These are phyloP conservation scores for Drosophila murphyi DNA, from an alignment of 1,140 invertebrate genomes.

Conservation along the genomic window DNA sequence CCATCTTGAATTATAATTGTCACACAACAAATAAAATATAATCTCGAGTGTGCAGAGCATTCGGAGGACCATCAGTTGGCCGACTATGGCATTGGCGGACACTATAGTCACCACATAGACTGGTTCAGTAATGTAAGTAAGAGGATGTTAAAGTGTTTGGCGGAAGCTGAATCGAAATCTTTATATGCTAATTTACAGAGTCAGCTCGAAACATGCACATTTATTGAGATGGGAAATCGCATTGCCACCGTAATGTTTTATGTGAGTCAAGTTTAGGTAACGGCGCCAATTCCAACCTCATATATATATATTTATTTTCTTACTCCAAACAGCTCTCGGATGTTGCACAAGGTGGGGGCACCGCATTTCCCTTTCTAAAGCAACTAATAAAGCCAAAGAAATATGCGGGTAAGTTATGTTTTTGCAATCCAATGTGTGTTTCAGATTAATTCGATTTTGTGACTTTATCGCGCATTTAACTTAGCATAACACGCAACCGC, in stretches of 20 bases:
- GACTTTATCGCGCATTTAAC: too few relatives aligned
- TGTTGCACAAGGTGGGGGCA: constrained; percentile 96
- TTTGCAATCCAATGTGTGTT: too few relatives aligned
- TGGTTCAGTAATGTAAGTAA: constrained; percentile 73
- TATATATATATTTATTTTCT: background rate
- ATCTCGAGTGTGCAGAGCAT: constrained; percentile 73
- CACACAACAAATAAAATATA: background rate
- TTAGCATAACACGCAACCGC: too few relatives aligned
- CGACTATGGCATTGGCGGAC: constrained; percentile 90
- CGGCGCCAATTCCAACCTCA: background rate
- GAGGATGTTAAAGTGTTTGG: background rate
- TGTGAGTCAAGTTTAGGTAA: constrained; percentile 76
- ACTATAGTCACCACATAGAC: constrained; percentile 90
- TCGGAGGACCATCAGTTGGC: constrained; percentile 88
- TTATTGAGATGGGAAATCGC: constrained; percentile 68
- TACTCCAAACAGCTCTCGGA: constrained; percentile 92
- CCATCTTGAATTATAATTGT: background rate
- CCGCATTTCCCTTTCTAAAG: constrained; percentile 95
- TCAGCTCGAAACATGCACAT: constrained; percentile 2
- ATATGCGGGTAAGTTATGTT: constrained; percentile 53
- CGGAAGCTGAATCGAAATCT: background rate
- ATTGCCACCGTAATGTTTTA: constrained; percentile 81
- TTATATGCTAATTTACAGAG: constrained; percentile 18
- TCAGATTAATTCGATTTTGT: too few relatives aligned
- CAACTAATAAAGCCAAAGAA: constrained; percentile 94